Conservation (phyloP, 2,888 invertebrate genomes). For the Ochropleura leucogaster region DNA sequence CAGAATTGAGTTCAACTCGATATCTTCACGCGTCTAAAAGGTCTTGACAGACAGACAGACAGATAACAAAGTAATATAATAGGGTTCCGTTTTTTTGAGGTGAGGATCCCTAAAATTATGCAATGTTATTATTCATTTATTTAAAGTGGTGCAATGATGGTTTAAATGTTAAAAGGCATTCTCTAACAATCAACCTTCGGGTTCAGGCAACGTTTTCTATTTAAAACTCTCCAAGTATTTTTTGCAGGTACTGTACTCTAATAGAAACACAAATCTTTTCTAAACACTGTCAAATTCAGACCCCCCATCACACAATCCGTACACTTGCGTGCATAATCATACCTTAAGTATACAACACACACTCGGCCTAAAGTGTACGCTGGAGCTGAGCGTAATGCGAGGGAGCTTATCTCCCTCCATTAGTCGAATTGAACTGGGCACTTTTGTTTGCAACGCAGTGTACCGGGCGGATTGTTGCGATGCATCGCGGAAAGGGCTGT, state of each 20-base stretch:
- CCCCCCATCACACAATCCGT: slow-evolving; percentile 23
- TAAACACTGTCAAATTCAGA: slow-evolving; percentile 2
- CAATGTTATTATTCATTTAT: neutral
- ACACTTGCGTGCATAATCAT: slow-evolving; percentile 58
- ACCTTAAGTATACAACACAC: slow-evolving; percentile 38
- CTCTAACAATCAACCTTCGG: neutral
- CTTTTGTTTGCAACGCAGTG: slow-evolving; percentile 75
- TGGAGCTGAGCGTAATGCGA: slow-evolving; percentile 54
- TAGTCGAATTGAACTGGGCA: slow-evolving; percentile 75
- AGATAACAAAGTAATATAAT: too few species aligned
- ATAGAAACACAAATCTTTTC: neutral
- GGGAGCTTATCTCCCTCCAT: slow-evolving; percentile 72
- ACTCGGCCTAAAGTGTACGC: slow-evolving; percentile 52
- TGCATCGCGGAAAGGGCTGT: slow-evolving; percentile 47
- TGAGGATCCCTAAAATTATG: too few species aligned
- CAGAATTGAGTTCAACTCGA: too few species aligned
- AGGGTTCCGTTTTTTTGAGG: too few species aligned
- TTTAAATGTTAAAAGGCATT: neutral
- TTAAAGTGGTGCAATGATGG: neutral
- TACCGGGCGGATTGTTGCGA: slow-evolving; percentile 59
- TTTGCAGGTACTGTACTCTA: neutral
- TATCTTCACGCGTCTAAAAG: too few species aligned
- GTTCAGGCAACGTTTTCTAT: neutral
- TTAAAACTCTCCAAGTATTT: neutral
- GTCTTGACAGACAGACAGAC: too few species aligned